Evolutionary conservation across 2,888 invertebrate genomes (phyloP).

Genomic region (Pediacus dermestoides): DNA sequence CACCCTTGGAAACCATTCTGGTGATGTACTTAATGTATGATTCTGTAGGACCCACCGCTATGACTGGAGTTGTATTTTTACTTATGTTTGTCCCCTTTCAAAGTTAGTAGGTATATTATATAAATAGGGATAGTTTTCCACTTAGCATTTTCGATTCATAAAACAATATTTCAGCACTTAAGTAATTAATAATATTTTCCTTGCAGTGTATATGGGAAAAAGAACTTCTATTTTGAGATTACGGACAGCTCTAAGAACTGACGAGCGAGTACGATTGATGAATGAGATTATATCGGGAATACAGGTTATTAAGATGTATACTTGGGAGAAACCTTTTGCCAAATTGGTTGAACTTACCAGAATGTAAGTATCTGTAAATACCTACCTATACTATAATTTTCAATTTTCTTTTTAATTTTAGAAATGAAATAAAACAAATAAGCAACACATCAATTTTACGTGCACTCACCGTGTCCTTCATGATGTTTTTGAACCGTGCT

Average conservation of each 20-base stretch:
- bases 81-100: conserved; percentile 41
- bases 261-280: conserved; percentile 64
- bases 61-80: conserved; percentile 46
- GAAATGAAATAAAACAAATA: conserved; percentile 66
- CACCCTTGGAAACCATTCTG: conserved; percentile 46
- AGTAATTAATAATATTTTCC: not conserved
- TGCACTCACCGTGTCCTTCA: conserved; percentile 71
- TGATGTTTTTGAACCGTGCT: conserved; percentile 79
- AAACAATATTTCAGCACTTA: not conserved
- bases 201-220: conserved; percentile 40
- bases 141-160: not conserved
- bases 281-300: conserved; percentile 64
- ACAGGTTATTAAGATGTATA: conserved; percentile 39
- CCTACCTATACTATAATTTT: not conserved
- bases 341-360: conserved; percentile 30
- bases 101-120: conserved; percentile 43
- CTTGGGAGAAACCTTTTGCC: conserved; percentile 36
- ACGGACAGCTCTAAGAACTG: conserved; percentile 59
- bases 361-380: conserved; percentile 18
- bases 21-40: conserved; percentile 1
- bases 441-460: conserved; percentile 67
- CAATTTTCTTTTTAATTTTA: conserved; percentile 33
- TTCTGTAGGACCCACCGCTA: conserved; percentile 38
- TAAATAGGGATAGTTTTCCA: too few species aligned
- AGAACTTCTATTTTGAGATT: conserved; percentile 39